These are phyloP conservation scores for Ethmia dodecea DNA, from an alignment of 2,888 invertebrate genomes.

Conservation along the genomic window DNA sequence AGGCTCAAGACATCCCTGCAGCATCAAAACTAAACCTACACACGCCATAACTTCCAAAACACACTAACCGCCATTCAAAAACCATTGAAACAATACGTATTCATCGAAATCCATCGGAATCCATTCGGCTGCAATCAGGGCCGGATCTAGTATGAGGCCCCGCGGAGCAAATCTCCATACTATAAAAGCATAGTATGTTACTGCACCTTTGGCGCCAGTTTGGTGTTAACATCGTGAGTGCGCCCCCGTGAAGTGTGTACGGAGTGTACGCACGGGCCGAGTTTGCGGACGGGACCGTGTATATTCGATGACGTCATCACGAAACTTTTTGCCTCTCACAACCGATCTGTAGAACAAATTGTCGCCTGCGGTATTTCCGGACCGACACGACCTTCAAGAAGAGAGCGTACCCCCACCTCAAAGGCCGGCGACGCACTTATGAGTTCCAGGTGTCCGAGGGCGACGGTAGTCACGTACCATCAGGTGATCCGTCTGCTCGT, in stretches of 20 bases:
- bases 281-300: slow-evolving; percentile 11
- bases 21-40: too few relatives aligned
- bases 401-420: too few relatives aligned
- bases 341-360: too few relatives aligned
- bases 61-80: slow-evolving; percentile 10
- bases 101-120: slow-evolving; percentile 31
- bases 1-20: too few relatives aligned
- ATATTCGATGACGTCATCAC: background rate
- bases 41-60: too few relatives aligned
- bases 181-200: slow-evolving; percentile 45
- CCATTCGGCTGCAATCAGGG: slow-evolving; percentile 34
- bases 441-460: too few relatives aligned
- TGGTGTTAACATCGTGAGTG: slow-evolving; percentile 18
- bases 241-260: slow-evolving; percentile 20
- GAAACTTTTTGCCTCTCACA: too few relatives aligned
- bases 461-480: too few relatives aligned
- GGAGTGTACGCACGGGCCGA: slow-evolving; percentile 23
- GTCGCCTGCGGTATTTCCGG: too few relatives aligned
- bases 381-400: too few relatives aligned
- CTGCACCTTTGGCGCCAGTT: slow-evolving; percentile 49
- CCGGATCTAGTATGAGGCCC: slow-evolving; percentile 28
- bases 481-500: too few relatives aligned
- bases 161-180: slow-evolving; percentile 41
- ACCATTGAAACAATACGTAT: slow-evolving; percentile 15
- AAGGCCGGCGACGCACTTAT: too few relatives aligned